These are phyloP conservation scores for Heteronetta atricapilla DNA, from an alignment of 2,113 vertebrate genomes.

Conservation along the genomic window DNA sequence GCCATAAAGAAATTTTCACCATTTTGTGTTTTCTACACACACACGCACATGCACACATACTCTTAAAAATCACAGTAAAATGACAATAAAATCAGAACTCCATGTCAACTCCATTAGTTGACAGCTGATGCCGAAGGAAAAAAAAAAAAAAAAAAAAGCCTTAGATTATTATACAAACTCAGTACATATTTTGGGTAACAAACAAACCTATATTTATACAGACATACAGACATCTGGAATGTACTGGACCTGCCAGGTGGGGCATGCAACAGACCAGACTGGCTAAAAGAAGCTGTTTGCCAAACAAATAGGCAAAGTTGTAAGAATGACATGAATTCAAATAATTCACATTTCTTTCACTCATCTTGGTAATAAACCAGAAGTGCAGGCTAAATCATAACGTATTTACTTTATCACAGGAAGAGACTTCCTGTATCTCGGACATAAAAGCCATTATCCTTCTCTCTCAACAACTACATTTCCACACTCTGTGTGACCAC, in stretches of 20 bases:
- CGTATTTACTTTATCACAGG: neutral
- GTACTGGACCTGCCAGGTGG: neutral
- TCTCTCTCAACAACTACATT: neutral
- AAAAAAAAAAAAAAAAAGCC: neutral
- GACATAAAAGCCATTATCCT: neutral
- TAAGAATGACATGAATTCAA: conserved; percentile 36
- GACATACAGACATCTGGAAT: conserved; percentile 16
- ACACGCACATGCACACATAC: neutral
- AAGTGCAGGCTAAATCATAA: neutral
- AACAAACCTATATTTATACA: neutral
- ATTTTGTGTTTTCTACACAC: neutral
- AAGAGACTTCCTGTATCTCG: neutral
- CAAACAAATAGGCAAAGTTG: conserved; percentile 27
- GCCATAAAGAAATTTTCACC: neutral
- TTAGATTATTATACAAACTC: neutral
- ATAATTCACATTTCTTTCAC: conserved; percentile 19
- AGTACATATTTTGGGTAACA: conserved; percentile 6
- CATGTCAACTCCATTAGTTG: neutral
- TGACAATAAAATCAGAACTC: neutral
- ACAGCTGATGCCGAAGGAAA: neutral
- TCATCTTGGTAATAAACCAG: neutral
- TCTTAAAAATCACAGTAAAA: neutral
- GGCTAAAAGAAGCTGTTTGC: neutral
- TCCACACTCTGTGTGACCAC: neutral
- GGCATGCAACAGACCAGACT: neutral